Conservation (phyloP, 2,113 vertebrate species). For the Cephalopterus ornatus region DNA sequence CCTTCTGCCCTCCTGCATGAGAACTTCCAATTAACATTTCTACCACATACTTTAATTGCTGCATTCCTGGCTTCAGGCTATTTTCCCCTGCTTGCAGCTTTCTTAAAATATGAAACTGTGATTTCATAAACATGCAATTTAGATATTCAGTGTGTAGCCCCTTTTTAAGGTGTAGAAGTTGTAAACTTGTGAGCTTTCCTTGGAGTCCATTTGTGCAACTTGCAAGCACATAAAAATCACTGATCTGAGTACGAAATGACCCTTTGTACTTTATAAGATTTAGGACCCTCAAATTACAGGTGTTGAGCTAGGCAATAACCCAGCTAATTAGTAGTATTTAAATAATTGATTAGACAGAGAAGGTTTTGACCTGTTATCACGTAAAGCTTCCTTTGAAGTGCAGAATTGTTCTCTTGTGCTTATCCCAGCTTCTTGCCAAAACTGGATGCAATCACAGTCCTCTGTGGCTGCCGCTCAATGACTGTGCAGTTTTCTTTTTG, state of each 20-base stretch:
- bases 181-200: neutral
- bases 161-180: neutral
- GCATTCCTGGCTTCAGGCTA: neutral
- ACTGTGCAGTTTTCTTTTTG: neutral
- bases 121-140: neutral
- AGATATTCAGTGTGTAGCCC: neutral
- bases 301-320: neutral
- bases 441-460: neutral
- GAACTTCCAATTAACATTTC: neutral
- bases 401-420: neutral
- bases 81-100: neutral
- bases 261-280: neutral
- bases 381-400: neutral
- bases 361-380: neutral
- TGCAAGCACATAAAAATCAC: neutral
- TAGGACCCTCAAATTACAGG: neutral
- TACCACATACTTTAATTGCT: neutral
- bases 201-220: neutral
- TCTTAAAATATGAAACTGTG: neutral
- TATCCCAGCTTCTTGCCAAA: neutral
- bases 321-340: conserved; percentile 13
- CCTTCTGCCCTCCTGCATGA: neutral
- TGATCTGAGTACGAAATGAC: neutral
- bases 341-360: conserved; percentile 21
- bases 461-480: neutral